Conservation (phyloP, 2,797 vertebrate species). For the Moxostoma hubbsi region DNA sequence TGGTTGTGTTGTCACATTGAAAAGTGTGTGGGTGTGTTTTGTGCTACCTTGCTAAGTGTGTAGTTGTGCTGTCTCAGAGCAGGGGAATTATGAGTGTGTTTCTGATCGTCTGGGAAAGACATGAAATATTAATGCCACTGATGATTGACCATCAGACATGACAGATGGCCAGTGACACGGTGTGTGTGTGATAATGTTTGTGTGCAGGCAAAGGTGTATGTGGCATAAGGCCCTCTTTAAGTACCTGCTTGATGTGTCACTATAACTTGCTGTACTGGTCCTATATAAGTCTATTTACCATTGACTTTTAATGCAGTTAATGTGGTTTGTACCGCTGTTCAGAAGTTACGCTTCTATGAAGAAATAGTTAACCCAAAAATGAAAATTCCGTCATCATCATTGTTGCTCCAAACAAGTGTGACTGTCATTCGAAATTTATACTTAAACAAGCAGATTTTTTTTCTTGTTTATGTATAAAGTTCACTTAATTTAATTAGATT, state of each 20-base stretch:
- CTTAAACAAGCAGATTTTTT: too few species aligned
- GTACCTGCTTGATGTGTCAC: slow-evolving; percentile 1
- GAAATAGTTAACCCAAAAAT: neutral
- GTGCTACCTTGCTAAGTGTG: slow-evolving; percentile 21
- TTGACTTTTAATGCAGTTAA: neutral
- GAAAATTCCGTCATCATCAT: neutral
- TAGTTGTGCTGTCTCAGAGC: slow-evolving; percentile 27
- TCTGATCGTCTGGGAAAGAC: slow-evolving; percentile 38
- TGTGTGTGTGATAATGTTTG: neutral
- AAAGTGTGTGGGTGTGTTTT: slow-evolving; percentile 24
- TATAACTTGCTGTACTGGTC: neutral
- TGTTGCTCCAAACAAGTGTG: too few species aligned
- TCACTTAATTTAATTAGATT: too few species aligned
- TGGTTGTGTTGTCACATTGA: slow-evolving; percentile 31
- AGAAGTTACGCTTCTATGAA: neutral
- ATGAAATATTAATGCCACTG: slow-evolving; percentile 49
- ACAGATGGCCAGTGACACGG: slow-evolving; percentile 44
- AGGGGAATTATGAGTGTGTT: slow-evolving; percentile 38
- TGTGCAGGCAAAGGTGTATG: neutral
- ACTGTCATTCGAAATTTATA: too few species aligned
- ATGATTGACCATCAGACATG: slow-evolving; percentile 49
- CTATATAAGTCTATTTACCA: neutral
- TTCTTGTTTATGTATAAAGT: too few species aligned
- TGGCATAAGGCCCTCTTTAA: neutral
- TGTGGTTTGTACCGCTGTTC: too few species aligned